Evolutionary conservation across 35 echinoderm and acorn worm genomes (phyloP).

Genomic region (Eucidaris tribuloides): DNA sequence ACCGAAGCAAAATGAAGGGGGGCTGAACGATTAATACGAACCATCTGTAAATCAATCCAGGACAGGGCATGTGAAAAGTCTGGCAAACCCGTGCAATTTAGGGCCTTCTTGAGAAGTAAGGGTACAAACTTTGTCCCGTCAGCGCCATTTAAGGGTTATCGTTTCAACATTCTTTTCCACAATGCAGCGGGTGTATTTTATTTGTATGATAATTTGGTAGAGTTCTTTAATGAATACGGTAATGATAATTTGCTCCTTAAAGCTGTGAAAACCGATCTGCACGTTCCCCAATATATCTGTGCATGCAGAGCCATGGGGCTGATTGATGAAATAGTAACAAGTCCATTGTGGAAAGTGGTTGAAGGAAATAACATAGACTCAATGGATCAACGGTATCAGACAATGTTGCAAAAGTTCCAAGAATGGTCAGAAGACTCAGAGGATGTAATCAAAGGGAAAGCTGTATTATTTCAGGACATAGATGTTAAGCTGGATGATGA

Average conservation of each 20-base stretch:
- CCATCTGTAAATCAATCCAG: constrained; percentile 41
- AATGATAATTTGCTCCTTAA: constrained; percentile 44
- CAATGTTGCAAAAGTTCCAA: constrained; percentile 13
- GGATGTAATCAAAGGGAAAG: constrained; percentile 32
- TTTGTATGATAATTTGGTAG: constrained; percentile 9
- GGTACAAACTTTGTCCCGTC: constrained; percentile 28
- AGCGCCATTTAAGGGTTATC: constrained; percentile 47
- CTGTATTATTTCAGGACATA: constrained; percentile 20
- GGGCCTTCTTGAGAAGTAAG: constrained; percentile 14
- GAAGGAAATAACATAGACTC: constrained; percentile 29
- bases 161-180: constrained; percentile 71
- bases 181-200: constrained; percentile 60
- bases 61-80: constrained; percentile 52
- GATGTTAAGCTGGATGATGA: neutral
- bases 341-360: constrained; percentile 48
- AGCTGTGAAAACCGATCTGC: neutral
- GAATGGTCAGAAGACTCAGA: constrained; percentile 38
- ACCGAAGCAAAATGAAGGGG: constrained; percentile 38
- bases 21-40: constrained; percentile 37
- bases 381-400: constrained; percentile 27
- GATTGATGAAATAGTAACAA: constrained; percentile 51
- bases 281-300: neutral
- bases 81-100: constrained; percentile 46
- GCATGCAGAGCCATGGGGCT: constrained; percentile 26
- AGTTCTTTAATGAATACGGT: constrained; percentile 44